Percentiles rank a stretch among this genome's conserved stretches.
Evolutionary conservation across 2,888 invertebrate genomes (phyloP).

Genomic region (Eudasyphora cyanicolor): DNA sequence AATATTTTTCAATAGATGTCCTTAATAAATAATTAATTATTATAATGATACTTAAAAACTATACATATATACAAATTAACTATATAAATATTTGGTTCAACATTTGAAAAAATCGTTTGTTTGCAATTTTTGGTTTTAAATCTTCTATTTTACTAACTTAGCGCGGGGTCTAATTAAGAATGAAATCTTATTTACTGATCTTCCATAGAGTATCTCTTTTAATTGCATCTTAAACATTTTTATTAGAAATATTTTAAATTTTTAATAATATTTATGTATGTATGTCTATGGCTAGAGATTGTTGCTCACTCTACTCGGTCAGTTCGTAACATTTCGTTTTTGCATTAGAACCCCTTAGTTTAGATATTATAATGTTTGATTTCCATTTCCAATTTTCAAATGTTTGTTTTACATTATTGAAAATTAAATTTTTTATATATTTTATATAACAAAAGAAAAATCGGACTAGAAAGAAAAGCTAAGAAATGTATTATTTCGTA

Average conservation of each 20-base stretch:
- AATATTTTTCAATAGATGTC: not conserved
- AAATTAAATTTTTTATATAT: not conserved
- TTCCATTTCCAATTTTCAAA: not conserved
- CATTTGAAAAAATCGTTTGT: not conserved
- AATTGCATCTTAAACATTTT: no score
- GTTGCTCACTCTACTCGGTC: no score
- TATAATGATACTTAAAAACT: not conserved
- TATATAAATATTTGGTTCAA: no score
- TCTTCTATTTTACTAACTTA: no score
- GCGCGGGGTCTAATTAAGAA: not conserved
- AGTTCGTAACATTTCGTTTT: no score
- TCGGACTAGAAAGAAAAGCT: not conserved
- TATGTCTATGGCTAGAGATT: no score
- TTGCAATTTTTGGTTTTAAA: not conserved
- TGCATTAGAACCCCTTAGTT: no score
- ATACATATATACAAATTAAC: not conserved
- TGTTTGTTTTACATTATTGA: not conserved
- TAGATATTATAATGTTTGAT: not conserved
- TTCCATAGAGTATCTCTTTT: not conserved
- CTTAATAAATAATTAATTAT: not conserved
- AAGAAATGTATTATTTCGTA: constrained; percentile 9
- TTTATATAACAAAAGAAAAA: constrained; percentile 19
- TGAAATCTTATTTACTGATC: no score
- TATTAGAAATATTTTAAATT: no score
- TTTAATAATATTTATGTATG: no score